Evolutionary conservation across 2,888 invertebrate genomes (phyloP), one percentile per base, ranked within the genome.

Genomic region (Papilio demoleus): DNA sequence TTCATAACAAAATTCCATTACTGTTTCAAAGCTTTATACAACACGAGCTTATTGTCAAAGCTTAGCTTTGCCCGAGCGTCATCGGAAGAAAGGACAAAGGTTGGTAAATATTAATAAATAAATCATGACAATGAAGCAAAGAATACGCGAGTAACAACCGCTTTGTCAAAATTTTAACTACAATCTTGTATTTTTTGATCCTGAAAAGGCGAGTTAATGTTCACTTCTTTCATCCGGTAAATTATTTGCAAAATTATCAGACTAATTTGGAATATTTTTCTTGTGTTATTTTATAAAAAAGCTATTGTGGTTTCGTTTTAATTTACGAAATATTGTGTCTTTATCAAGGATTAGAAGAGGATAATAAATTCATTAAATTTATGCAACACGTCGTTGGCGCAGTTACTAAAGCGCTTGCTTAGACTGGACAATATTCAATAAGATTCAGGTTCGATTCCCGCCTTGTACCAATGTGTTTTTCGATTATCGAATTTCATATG

Each of bases 11-110:
- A 65, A 65, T 59, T 22, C 45, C 65, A 11, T 59, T 59, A 65
- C 59, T 65, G 65, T 65, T 65, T 36, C 45, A 65, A 59, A 65
- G 65, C 65, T 59, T 65, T 47, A 65, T 65, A 45, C 45, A 58
- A 24, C 36, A 53, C 12, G 24, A 19, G 53, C 36, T 22, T 65
- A 47, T 47, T 45, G 47, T 47, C 66, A 66, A 59, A 58, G 59
- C 22, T 36, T 19, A 19, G 34, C 19, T 11, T n/a, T 27, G 31
- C 42, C 19, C n/a, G 38, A 24, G 53, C 56, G 6, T 56, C 45
- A 65, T 58, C 42, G 31, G 19, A 5, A 8, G 12, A 36, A 60
- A 42, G 36, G 36, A 47, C 59, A 47, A 66, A 66, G 36, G 47
- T 34, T 27, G 12, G 12, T 9, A 65, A 19, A 36, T 59, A 34